Conservation (phyloP, 1,140 invertebrate genomes). For the Calephelis virginiensis region DNA sequence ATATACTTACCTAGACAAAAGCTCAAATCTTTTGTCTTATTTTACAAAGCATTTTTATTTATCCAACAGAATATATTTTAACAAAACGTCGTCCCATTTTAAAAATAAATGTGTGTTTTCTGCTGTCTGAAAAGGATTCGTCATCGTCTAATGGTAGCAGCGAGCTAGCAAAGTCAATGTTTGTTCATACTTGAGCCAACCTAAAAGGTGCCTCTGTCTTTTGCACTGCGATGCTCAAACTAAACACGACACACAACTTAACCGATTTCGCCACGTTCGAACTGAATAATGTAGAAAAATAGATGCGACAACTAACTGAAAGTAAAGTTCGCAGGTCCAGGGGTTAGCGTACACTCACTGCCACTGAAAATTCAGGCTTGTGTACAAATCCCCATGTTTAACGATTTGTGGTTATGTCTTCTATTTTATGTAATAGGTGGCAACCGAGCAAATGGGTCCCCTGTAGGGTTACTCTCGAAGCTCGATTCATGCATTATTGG, state of each 20-base stretch:
- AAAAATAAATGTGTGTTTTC: not conserved
- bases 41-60: slow-evolving; percentile 5
- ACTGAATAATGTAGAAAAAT: not conserved
- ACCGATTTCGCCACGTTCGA: not conserved
- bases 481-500: too few species aligned
- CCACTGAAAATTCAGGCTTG: too few species aligned
- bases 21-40: too few species aligned
- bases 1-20: too few species aligned
- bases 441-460: too few species aligned
- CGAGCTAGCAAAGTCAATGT: slow-evolving; percentile 43
- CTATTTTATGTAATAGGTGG: too few species aligned
- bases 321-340: too few species aligned
- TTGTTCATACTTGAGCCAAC: slow-evolving; percentile 42
- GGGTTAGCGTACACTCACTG: too few species aligned
- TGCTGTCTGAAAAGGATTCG: not conserved
- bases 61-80: not conserved
- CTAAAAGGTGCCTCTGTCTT: slow-evolving; percentile 48
- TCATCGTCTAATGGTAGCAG: slow-evolving; percentile 10
- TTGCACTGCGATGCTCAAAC: slow-evolving; percentile 17
- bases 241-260: slow-evolving; percentile 17
- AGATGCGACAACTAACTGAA: not conserved
- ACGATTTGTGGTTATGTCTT: too few species aligned
- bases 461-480: too few species aligned
- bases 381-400: too few species aligned
- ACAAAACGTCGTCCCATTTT: too few species aligned